These are phyloP conservation scores for Ifrita kowaldi DNA, from an alignment of 2,113 vertebrate genomes.

Conservation along the genomic window DNA sequence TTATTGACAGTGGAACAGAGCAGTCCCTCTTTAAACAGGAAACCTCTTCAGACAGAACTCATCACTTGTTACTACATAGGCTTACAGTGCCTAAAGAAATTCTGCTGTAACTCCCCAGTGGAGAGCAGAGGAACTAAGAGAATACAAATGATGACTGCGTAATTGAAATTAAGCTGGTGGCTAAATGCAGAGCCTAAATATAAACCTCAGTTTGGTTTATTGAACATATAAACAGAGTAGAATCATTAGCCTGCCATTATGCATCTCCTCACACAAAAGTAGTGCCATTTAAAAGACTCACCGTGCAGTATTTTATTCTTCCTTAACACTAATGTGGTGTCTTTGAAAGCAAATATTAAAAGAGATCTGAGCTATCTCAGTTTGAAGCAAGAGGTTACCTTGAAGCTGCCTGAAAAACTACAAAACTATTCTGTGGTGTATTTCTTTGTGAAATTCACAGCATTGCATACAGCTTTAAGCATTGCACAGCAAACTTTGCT, in stretches of 20 bases:
- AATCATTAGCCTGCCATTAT: not conserved
- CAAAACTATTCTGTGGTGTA: not conserved
- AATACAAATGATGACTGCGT: not conserved
- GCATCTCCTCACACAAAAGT: not conserved
- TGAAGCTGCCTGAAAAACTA: not conserved
- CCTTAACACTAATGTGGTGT: not conserved
- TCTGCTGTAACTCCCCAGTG: not conserved
- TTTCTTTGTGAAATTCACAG: not conserved
- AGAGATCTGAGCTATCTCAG: not conserved
- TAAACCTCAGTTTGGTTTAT: not conserved
- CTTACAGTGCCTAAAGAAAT: not conserved
- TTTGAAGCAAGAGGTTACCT: not conserved
- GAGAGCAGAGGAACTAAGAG: not conserved
- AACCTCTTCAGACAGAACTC: not conserved
- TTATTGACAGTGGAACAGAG: constrained; percentile 21
- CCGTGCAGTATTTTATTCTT: not conserved
- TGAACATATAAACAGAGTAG: not conserved
- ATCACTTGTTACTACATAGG: not conserved
- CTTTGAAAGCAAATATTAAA: not conserved
- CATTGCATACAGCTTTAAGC: not conserved
- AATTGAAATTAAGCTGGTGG: not conserved
- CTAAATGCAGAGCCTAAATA: not conserved
- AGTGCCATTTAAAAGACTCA: constrained; percentile 21
- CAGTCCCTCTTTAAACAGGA: not conserved
- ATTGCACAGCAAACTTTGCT: not conserved